Evolutionary conservation across 2,888 invertebrate genomes (phyloP), one percentile per base, ranked within the genome.

Genomic region (Xestoiulus laeticollis): DNA sequence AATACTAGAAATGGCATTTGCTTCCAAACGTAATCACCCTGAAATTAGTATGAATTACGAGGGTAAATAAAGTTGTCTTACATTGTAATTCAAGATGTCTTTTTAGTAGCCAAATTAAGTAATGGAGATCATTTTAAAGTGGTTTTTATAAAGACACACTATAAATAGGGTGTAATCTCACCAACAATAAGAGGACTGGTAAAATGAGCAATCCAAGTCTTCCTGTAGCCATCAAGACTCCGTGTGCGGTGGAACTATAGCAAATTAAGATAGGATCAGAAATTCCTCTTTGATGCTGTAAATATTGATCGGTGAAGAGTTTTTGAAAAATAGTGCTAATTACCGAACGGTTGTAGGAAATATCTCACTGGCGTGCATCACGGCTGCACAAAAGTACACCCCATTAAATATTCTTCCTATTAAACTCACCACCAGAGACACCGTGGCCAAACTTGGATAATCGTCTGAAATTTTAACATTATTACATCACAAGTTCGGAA

Each of bases 1-100:
- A 87, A 87, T 19, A 87, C 26, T 3, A 87, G 8, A 26, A 87
- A 87, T 68, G 87, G 87, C 16, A 87, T 33, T 59, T 85, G 87
- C n/a, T 59, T 85, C 87, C 87, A 87, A 12, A 87, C 84, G 30
- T 87, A 87, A 84, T 87, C 87, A 30, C 87, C 87, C 87, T 87
- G 26, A 30, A 83, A 87, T 43, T 33, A 6, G n/a, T 78, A 3
- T 22, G 53, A 53, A 48, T 85, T 85, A 2, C 33, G 1, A 14
- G 16, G n/a, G 0, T 83, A 43, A 43, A 87, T 43, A n/a, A 5
- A 19, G 48, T 14, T n/a, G n/a, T n/a, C n/a, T 38, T 1, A 1
- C 8, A 1, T 38, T 1, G 1, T 38, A 1, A 8, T 38, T 38
- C 38, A 38, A 38, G 38, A 38, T 38, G 38, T n/a, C n/a, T n/a